Base-by-base conservation (phyloP, 2,797 vertebrate species). In the Alauda arvensis region DNA sequence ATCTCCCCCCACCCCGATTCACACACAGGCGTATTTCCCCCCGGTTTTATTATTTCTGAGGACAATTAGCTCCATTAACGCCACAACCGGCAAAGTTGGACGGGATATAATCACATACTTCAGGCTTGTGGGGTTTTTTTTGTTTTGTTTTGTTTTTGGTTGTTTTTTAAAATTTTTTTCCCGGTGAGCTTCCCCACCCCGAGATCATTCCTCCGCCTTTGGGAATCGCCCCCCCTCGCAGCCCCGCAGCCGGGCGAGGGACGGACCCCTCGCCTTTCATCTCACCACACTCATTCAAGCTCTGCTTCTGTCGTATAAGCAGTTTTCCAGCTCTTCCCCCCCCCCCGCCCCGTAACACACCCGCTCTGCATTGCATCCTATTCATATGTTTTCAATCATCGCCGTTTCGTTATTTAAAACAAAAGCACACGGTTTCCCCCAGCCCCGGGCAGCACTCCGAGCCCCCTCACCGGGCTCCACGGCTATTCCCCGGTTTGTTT, bases 381-480 rank as follows among this genome's bases (percentile, higher is more conserved):
- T 90, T 93, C 93, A 95, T 89, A 89, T 92, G 93, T 94, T 95
- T 95, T 83, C 93, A 94, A 95, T 94, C 92, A 94, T 89, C 88
- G 85, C 91, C 67, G 51, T 68, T 91, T 88, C 81, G 56, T 82
- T 80, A 89, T 86, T 92, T 93, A 92, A 91, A 92, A 90, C 83
- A 92, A 93, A 94, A 90, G 87, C 93, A 49, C 85, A 34, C 53
- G 49, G 43, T 25, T 25, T 37, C 37, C 31, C 63, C 68, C 48
- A 12, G 28, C 21, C 21, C 52, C 48, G 9, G 43, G 46, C 88
- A 65, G 76, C 85, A 24, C 83, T 78, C 28, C 31, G 19, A 83
- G 42, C 81, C 72, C 77, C 77, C 89, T 51, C 24, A 6, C 92
- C 33, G 24, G 43, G 77, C 60, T 84, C 49, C 74, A 43, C 59